Percentiles rank a stretch among this genome's conserved stretches.
These are phyloP conservation scores for Esox niger DNA, from an alignment of 2,113 vertebrate genomes.

Conservation along the genomic window DNA sequence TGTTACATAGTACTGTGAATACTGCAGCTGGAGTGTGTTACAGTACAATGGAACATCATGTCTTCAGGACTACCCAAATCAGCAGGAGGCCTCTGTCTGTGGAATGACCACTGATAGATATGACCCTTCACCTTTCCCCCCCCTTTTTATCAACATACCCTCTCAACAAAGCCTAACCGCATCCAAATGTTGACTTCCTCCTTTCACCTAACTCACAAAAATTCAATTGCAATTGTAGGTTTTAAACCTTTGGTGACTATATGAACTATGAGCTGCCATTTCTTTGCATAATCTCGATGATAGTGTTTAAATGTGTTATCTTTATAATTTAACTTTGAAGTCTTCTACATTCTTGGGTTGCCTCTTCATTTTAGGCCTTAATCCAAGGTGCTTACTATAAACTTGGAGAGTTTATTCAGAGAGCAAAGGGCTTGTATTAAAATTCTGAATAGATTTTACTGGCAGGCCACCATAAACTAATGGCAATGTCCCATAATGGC, in stretches of 20 bases:
- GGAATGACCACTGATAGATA: constrained; percentile 36
- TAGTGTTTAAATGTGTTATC: not conserved
- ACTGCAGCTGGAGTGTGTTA: constrained; percentile 94
- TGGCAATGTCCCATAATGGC: not conserved
- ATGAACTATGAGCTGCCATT: not conserved
- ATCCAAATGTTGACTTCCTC: not conserved
- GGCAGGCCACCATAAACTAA: not conserved
- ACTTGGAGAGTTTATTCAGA: not conserved
- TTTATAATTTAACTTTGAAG: no score
- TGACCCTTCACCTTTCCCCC: not conserved
- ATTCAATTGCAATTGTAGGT: no score
- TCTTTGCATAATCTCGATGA: not conserved
- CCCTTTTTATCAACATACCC: constrained; percentile 19
- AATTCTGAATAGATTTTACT: not conserved
- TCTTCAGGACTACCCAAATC: constrained; percentile 55
- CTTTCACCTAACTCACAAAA: not conserved
- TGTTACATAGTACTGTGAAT: constrained; percentile 84
- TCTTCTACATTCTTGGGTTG: no score
- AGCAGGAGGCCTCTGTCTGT: constrained; percentile 40
- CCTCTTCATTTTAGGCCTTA: no score
- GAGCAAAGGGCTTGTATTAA: not conserved
- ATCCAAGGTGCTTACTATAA: no score
- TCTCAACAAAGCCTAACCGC: not conserved
- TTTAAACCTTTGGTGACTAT: not conserved
- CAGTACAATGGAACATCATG: constrained; percentile 73